Conservation (phyloP, 2,797 vertebrate species). For the Helarctos malayanus region DNA sequence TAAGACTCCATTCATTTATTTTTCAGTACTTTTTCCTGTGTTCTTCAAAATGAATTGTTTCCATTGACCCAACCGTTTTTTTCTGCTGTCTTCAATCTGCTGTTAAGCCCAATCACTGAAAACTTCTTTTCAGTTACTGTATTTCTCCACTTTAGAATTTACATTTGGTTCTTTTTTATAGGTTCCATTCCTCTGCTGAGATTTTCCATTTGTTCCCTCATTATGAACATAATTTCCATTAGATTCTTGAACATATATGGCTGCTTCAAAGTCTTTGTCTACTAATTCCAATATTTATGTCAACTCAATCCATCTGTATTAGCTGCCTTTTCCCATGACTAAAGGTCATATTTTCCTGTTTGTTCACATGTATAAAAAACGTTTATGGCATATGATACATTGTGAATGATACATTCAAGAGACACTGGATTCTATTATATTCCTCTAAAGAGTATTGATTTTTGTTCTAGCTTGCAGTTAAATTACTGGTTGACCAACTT, state of each 20-base stretch:
- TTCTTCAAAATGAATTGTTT: not conserved
- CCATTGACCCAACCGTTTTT: not conserved
- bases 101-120: not conserved
- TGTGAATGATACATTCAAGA: not conserved
- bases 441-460: not conserved
- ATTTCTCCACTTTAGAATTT: not conserved
- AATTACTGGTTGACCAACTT: not conserved
- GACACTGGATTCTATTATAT: constrained; percentile 13
- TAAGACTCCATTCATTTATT: not conserved
- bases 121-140: not conserved
- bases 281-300: not conserved
- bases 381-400: not conserved
- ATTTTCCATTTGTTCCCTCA: not conserved
- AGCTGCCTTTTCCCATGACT: not conserved
- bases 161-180: not conserved
- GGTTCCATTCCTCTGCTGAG: not conserved
- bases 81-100: not conserved
- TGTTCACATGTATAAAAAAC: not conserved
- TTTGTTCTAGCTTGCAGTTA: constrained; percentile 9
- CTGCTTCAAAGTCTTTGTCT: not conserved
- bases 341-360: not conserved
- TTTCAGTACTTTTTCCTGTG: not conserved
- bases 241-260: not conserved
- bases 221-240: not conserved
- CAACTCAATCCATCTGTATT: not conserved